Evolutionary conservation across 2,113 vertebrate species (phyloP).

Genomic region (Tyrannus savana): DNA sequence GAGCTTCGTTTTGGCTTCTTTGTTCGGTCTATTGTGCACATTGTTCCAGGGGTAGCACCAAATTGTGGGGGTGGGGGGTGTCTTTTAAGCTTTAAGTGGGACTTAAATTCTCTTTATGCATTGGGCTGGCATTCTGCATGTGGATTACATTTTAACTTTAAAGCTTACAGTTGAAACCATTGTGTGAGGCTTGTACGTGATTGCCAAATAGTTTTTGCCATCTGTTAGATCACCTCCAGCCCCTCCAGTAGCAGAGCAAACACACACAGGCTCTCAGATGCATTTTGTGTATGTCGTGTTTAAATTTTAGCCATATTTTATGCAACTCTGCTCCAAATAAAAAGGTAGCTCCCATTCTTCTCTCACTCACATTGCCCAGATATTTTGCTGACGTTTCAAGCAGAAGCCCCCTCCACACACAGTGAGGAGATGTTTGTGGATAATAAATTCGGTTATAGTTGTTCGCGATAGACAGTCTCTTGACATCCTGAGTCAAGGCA

Average conservation of each 20-base stretch:
- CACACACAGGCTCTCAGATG: not conserved
- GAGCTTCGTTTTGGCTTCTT: conserved; percentile 77
- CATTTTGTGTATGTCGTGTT: not conserved
- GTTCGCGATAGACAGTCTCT: not conserved
- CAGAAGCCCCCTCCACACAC: not conserved
- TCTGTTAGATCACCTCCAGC: conserved; percentile 59
- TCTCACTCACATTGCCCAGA: not conserved
- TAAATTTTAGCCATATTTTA: not conserved
- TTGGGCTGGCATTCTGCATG: conserved; percentile 5
- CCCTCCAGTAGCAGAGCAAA: conserved; percentile 19
- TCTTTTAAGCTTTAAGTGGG: conserved; percentile 42
- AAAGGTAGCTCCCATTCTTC: not conserved
- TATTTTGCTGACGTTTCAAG: not conserved
- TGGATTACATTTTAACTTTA: conserved; percentile 61
- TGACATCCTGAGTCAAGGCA: not conserved
- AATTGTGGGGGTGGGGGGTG: not conserved
- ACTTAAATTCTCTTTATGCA: conserved; percentile 35
- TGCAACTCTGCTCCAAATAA: not conserved
- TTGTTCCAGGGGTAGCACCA: conserved; percentile 15
- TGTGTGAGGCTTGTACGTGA: not conserved
- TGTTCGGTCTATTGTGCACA: conserved; percentile 5
- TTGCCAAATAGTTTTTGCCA: conserved; percentile 53
- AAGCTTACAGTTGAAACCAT: conserved; percentile 46
- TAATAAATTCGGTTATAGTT: not conserved
- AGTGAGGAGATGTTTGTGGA: not conserved